Base-by-base conservation (phyloP, 2,113 vertebrate species). In the Zapornia atra region DNA sequence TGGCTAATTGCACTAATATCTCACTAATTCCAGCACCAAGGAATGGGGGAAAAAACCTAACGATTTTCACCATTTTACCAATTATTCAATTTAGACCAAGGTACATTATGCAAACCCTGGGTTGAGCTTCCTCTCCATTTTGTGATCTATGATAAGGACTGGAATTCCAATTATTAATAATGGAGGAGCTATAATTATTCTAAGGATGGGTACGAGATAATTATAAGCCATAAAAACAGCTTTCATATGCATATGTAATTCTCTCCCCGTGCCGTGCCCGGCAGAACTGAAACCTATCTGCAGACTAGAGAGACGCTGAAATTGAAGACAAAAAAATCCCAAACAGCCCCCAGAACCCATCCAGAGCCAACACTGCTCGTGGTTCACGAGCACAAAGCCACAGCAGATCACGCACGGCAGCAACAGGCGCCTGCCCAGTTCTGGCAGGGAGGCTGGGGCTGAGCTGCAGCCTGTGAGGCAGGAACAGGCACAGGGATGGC, bases 1-100 rank as follows among this genome's bases (percentile, higher is more conserved):
- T 92, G 96, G 96, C 83, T 98, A 98, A 98, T 98, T 98, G 96
- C 96, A 91, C 94, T 95, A 96, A 97, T 98, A 98, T 86, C 95
- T 98, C 97, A 97, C 94, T 97, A 97, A 98, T 97, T 96, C 96
- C 83, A 94, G 88, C 87, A 94, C 93, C 76, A 94, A 92, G 88
- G 86, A 97, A 91, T 50, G 44, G 82, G 48, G 17, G 9, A 91
- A 96, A 97, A 92, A 96, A 97, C 40, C 0, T 17, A 94, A 95
- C 25, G 3, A 81, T 91, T 95, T 95, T 68, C 85, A 85, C 85
- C 82, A 51, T 96, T 97, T 96, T 94, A 50, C 73, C 95, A 92
- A 60, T 97, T 97, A 93, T 69, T 97, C 85, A 78, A 60, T 94
- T 97, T 94, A 96, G 78, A 88, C 72, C 86, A 85, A 96, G 94